Evolutionary conservation across 2,113 vertebrate species (phyloP), one percentile per base, ranked within the genome.

Genomic region (Pteronura brasiliensis): DNA sequence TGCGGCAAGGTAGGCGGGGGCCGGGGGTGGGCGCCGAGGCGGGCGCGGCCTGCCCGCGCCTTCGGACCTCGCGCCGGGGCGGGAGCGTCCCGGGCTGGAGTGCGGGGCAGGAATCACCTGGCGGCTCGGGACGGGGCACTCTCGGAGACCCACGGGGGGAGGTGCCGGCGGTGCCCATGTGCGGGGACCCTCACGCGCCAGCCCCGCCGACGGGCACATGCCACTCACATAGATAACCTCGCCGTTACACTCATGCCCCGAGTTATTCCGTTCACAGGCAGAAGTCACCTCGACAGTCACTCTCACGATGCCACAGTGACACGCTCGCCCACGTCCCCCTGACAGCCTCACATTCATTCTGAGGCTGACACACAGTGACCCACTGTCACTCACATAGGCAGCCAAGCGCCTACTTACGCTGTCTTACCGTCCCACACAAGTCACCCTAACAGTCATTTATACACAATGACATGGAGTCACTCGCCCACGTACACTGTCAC

Each of bases 1-100:
- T 99, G 99, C 99, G 99, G 99, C 99, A 99, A 99, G 99, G 99
- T 99, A 99, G 99, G 95, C 93, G 74, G 63, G 95, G 90, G 92
- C 76, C 76, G 36, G 69, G 71, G 67, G 8, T 34, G 79, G 80
- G 81, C 34, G 80, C 80, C 49, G 2, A 6, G 55, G 55, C 77
- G 72, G n/a, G 91, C 59, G 57, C 83, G 91, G 77, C 34, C 81
- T 29, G 83, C 87, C 93, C 94, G 91, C 93, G 88, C 85, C 85
- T 65, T 93, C 71, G 88, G 95, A 80, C 39, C 95, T 31, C 27
- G 1, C 77, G 79, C 79, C 6, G 20, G 77, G 52, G 97, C 23
- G 63, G 13, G 61, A 34, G 79, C 36, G 74, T 72, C 91, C 94
- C 9, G 52, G 49, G 96, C 49, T 27, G 65, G 90, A 97, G 97